These are phyloP conservation scores for Xyrauchen texanus DNA, from an alignment of 2,113 vertebrate genomes.

Conservation along the genomic window DNA sequence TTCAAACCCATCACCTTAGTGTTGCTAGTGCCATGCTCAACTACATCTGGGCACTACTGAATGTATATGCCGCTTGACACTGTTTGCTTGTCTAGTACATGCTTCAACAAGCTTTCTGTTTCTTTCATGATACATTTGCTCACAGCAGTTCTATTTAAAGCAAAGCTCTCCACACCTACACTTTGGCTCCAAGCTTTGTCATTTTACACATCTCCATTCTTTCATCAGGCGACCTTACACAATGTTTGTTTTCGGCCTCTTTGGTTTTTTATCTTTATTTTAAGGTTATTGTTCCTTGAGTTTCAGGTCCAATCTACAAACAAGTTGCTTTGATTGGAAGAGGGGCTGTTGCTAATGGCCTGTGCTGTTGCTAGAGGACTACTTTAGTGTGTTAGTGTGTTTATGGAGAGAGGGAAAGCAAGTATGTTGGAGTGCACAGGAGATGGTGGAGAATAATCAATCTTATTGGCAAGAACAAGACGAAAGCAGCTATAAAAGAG, in stretches of 20 bases:
- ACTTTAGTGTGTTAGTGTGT: constrained; percentile 20
- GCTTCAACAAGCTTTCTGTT: neutral
- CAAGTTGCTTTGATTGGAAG: constrained; percentile 8
- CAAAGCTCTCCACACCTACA: neutral
- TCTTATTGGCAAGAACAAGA: constrained; percentile 7
- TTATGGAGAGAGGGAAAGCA: constrained; percentile 22
- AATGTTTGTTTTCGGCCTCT: neutral
- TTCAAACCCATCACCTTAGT: neutral
- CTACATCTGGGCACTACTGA: too few relatives aligned
- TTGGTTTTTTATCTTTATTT: neutral
- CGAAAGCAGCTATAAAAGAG: constrained; percentile 28
- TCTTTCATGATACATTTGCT: constrained; percentile 2
- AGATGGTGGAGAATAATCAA: constrained; percentile 35
- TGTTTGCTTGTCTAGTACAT: neutral
- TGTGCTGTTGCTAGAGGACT: neutral
- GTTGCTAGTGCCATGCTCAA: neutral
- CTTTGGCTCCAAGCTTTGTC: neutral
- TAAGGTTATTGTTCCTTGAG: neutral
- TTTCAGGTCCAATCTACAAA: neutral
- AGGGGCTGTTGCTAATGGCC: neutral
- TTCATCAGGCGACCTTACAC: neutral
- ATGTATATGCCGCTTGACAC: neutral
- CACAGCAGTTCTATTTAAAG: neutral
- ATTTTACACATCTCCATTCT: neutral
- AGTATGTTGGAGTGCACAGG: constrained; percentile 39